Evolutionary conservation across 2,797 vertebrate species (phyloP).

Genomic region (Poliocrania exsul): DNA sequence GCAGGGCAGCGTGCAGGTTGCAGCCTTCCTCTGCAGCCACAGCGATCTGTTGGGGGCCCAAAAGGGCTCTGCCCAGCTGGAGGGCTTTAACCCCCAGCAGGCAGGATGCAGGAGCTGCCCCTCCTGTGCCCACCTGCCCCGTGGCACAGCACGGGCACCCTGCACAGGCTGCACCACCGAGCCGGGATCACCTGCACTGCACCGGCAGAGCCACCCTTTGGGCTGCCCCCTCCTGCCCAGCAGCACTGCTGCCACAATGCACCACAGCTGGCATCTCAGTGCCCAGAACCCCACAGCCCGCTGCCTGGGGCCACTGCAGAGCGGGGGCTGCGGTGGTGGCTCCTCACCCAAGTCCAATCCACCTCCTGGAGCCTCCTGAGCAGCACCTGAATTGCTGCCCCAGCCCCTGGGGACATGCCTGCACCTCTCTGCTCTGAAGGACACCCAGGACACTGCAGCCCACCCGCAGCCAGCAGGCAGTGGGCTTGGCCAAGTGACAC

Average conservation of each 20-base stretch:
- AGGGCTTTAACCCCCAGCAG: neutral
- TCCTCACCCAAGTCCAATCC: neutral
- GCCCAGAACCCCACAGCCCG: neutral
- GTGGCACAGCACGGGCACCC: neutral
- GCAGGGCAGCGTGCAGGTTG: neutral
- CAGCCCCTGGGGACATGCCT: neutral
- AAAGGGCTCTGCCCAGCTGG: neutral
- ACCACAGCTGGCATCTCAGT: neutral
- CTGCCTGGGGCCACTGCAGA: neutral
- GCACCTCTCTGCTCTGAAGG: neutral
- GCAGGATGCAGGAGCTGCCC: accelerated
- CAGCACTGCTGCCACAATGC: neutral
- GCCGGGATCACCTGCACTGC: neutral
- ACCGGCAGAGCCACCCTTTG: neutral
- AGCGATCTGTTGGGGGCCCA: too few relatives aligned
- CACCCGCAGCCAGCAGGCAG: neutral
- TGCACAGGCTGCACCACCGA: neutral
- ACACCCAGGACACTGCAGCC: neutral
- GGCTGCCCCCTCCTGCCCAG: neutral
- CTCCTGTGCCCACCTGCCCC: neutral
- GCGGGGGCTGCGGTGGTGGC: neutral
- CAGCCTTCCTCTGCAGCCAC: neutral
- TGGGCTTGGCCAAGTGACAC: conserved; percentile 24
- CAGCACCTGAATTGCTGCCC: accelerated
- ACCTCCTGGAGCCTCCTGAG: neutral